These are phyloP conservation scores for Drosophila suboccidentalis DNA, from an alignment of 2,888 invertebrate genomes.

Conservation along the genomic window DNA sequence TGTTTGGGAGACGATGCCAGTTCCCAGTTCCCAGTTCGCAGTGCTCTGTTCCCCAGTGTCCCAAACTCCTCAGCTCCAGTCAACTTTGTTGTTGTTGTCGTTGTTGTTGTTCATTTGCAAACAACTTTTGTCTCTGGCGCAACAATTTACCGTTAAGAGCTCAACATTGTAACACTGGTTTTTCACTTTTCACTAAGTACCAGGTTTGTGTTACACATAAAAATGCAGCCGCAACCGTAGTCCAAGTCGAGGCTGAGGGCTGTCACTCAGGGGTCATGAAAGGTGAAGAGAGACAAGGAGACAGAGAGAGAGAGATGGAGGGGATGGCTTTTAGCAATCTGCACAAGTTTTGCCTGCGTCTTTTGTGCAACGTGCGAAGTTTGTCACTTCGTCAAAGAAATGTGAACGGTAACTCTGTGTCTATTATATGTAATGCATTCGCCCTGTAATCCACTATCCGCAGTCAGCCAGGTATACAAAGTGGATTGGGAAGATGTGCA, in stretches of 20 bases:
- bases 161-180: conserved; percentile 77
- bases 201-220: conserved; percentile 73
- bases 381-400: conserved; percentile 74
- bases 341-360: conserved; percentile 63
- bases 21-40: conserved; percentile 18
- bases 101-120: conserved; percentile 61
- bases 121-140: conserved; percentile 68
- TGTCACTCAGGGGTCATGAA: not conserved
- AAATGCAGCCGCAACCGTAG: conserved; percentile 43
- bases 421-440: conserved; percentile 55
- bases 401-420: conserved; percentile 47
- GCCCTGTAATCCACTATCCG: conserved; percentile 57
- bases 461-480: conserved; percentile 35
- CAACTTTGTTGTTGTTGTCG: conserved; percentile 37
- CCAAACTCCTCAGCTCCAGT: conserved; percentile 9
- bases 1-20: conserved; percentile 52
- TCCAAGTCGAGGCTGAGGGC: conserved; percentile 1
- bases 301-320: not conserved
- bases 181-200: conserved; percentile 79
- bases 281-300: not conserved
- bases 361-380: conserved; percentile 74
- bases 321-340: conserved; percentile 55
- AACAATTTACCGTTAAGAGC: conserved; percentile 77
- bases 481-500: not conserved
- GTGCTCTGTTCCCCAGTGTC: conserved; percentile 7